phyloP scores from a whole-genome alignment of 1,140 invertebrate species.

The Drosophila sproati region DNA sequence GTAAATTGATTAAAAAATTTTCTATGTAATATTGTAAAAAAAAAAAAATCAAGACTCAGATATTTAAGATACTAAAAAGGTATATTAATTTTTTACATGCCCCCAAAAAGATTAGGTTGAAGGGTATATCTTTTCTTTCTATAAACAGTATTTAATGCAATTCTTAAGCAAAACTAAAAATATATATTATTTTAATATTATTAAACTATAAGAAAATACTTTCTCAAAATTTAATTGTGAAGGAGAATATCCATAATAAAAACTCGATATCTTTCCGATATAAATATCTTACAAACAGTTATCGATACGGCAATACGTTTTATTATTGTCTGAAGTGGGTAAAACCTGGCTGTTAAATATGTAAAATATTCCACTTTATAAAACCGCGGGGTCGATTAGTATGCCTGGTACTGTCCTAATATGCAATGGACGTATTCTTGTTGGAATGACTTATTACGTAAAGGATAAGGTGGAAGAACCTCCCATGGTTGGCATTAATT shows the following conservation, averaged over 20 bases:
- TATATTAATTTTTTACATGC: background rate
- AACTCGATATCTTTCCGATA: constrained; percentile 20
- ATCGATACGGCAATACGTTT: constrained; percentile 21
- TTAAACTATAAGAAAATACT: background rate
- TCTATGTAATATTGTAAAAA: background rate
- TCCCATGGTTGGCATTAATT: background rate
- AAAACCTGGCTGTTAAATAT: background rate
- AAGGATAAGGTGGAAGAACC: constrained; percentile 19
- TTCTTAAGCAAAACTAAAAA: background rate
- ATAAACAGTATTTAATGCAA: too few relatives aligned
- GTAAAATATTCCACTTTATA: background rate
- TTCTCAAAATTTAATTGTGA: background rate
- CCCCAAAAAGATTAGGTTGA: background rate
- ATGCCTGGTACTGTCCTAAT: background rate
- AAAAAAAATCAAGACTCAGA: background rate
- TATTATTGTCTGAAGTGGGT: constrained; percentile 4
- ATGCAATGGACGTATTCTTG: background rate
- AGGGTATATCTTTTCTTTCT: background rate
- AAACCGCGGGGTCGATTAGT: background rate
- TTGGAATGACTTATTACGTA: constrained; percentile 30
- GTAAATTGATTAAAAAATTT: background rate
- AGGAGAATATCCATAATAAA: constrained; percentile 17
- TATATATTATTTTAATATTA: background rate
- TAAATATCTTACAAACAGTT: constrained; percentile 3
- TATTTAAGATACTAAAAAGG: background rate